These are phyloP conservation scores for Daboia siamensis DNA, from an alignment of 2,113 vertebrate genomes.

Conservation along the genomic window DNA sequence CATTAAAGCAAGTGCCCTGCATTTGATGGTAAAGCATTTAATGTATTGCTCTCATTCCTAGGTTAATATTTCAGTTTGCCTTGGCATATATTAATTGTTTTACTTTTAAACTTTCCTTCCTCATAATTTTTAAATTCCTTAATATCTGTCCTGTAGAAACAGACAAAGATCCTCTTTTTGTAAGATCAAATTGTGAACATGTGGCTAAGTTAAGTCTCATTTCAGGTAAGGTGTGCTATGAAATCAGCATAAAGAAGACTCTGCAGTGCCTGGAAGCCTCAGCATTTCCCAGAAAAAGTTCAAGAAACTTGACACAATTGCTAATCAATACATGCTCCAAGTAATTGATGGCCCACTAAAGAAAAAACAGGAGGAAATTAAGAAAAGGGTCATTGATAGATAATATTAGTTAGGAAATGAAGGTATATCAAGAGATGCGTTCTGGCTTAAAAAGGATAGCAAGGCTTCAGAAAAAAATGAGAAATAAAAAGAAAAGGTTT, in stretches of 20 bases:
- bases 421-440: constrained; percentile 42
- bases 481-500: neutral
- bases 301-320: constrained; percentile 61
- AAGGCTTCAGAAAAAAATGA: constrained; percentile 34
- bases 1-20: constrained; percentile 40
- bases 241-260: constrained; percentile 55
- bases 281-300: constrained; percentile 54
- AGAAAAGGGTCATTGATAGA: constrained; percentile 53
- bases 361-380: constrained; percentile 33
- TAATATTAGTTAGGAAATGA: constrained; percentile 57
- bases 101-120: constrained; percentile 30
- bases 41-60: constrained; percentile 35
- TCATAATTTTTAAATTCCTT: constrained; percentile 49
- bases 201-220: constrained; percentile 59
- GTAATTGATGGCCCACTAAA: constrained; percentile 62
- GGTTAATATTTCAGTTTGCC: constrained; percentile 56
- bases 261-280: constrained; percentile 47
- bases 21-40: constrained; percentile 35
- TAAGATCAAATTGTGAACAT: constrained; percentile 62
- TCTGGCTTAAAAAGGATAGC: constrained; percentile 41
- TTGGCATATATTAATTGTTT: constrained; percentile 59
- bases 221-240: constrained; percentile 53
- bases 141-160: constrained; percentile 42
- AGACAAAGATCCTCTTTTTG: constrained; percentile 54
- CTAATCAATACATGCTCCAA: constrained; percentile 62